phyloP scores from a whole-genome alignment of 2,888 invertebrate species.

The Odontomyia ornata region DNA sequence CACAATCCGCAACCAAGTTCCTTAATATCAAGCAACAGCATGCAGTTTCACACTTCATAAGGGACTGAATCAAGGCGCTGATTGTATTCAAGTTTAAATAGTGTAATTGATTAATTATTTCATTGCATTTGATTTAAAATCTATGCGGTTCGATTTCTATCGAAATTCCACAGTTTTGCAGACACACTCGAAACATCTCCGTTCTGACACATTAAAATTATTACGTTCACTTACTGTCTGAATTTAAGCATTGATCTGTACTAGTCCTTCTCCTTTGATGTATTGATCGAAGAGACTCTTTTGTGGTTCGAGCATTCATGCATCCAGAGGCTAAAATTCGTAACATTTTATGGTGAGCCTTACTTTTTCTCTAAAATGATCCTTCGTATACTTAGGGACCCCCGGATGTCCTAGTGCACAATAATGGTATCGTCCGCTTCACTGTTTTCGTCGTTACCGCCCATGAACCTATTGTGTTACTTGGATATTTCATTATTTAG shows the following conservation, averaged over 20 bases:
- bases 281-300: too few species aligned
- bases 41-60: slow-evolving; percentile 38
- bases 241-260: too few species aligned
- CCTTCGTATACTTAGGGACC: slow-evolving; percentile 73
- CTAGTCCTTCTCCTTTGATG: too few species aligned
- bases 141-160: too few species aligned
- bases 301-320: too few species aligned
- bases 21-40: slow-evolving; percentile 14
- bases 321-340: too few species aligned
- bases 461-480: slow-evolving; percentile 58
- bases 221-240: too few species aligned
- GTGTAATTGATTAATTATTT: not conserved
- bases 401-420: slow-evolving; percentile 82
- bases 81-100: not conserved
- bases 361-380: too few species aligned
- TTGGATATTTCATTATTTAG: slow-evolving; percentile 59
- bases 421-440: slow-evolving; percentile 70
- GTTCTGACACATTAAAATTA: too few species aligned
- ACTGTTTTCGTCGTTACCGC: slow-evolving; percentile 58
- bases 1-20: slow-evolving; percentile 49
- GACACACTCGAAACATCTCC: too few species aligned
- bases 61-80: slow-evolving; percentile 47
- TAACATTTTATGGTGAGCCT: too few species aligned
- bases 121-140: not conserved
- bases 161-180: too few species aligned